These are phyloP conservation scores for Cerceris ruficornis DNA, from an alignment of 2,888 invertebrate genomes.

Conservation along the genomic window DNA sequence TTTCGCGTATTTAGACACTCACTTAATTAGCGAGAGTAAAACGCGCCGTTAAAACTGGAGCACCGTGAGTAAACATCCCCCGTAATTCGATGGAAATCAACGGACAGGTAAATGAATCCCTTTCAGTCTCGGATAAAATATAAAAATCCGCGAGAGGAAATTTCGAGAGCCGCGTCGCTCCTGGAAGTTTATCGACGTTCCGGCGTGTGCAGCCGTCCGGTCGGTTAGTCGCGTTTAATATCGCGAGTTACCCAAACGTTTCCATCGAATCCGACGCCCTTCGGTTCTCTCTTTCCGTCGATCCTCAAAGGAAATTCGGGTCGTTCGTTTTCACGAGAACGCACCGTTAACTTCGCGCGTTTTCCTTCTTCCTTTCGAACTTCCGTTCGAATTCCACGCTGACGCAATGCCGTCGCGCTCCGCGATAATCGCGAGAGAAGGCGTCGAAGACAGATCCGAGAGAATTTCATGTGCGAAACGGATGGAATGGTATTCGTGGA, in stretches of 20 bases:
- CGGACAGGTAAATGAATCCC: constrained; percentile 43
- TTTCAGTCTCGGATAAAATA: neutral
- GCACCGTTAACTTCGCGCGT: neutral
- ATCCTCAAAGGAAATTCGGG: neutral
- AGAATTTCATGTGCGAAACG: neutral
- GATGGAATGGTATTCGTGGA: neutral
- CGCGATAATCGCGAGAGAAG: constrained; percentile 58
- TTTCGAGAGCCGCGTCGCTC: neutral
- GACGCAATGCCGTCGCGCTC: constrained; percentile 56
- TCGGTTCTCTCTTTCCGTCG: too few relatives aligned
- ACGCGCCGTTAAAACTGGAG: constrained; percentile 25
- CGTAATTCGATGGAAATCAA: constrained; percentile 44
- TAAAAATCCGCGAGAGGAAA: neutral
- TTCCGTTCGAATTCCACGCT: constrained; percentile 55
- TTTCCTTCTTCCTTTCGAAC: constrained; percentile 11
- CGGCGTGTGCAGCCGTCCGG: constrained; percentile 39
- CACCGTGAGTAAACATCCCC: constrained; percentile 42
- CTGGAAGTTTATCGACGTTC: constrained; percentile 4
- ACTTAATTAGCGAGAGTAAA: constrained; percentile 48
- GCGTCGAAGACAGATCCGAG: constrained; percentile 4
- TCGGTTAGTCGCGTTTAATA: constrained; percentile 23
- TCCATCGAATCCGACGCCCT: constrained; percentile 18
- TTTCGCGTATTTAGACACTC: neutral
- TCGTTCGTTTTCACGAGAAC: constrained; percentile 1
- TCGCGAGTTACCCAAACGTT: constrained; percentile 30